A percentile compares a stretch with the other conserved stretches of the same genome.
Conservation (phyloP, 2,888 invertebrate species). For the Cyclophora albipunctata region DNA sequence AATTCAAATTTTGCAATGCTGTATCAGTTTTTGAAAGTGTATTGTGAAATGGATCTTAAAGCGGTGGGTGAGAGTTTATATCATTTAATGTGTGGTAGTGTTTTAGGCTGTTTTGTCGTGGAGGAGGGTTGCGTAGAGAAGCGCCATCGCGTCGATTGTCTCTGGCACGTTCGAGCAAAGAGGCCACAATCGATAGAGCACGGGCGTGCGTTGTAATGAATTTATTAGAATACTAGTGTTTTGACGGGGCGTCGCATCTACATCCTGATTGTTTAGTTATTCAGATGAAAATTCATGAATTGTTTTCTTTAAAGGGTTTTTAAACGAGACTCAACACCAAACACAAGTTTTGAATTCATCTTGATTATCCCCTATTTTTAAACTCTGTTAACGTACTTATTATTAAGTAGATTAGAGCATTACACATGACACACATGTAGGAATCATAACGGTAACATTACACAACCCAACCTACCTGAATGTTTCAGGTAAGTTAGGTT, state of each 20-base stretch:
- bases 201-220: conserved; percentile 73
- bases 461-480: too few species aligned
- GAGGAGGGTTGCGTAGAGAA: conserved; percentile 59
- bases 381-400: too few species aligned
- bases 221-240: conserved; percentile 63
- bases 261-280: too few species aligned
- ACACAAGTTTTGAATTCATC: too few species aligned
- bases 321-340: too few species aligned
- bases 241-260: conserved; percentile 25
- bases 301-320: too few species aligned
- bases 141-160: conserved; percentile 72
- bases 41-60: conserved; percentile 24
- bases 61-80: conserved; percentile 4
- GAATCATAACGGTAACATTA: too few species aligned
- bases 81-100: conserved; percentile 11
- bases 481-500: too few species aligned
- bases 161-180: conserved; percentile 70
- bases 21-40: conserved; percentile 6
- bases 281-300: too few species aligned
- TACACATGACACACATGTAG: too few species aligned
- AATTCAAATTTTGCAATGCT: conserved; percentile 19
- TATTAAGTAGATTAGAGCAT: too few species aligned
- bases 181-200: conserved; percentile 74
- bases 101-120: conserved; percentile 27
- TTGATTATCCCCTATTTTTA: too few species aligned